A percentile compares a stretch with the other conserved stretches of the same genome.
These are phyloP conservation scores for Taurulus bubalis DNA, from an alignment of 2,113 vertebrate genomes.

Conservation along the genomic window DNA sequence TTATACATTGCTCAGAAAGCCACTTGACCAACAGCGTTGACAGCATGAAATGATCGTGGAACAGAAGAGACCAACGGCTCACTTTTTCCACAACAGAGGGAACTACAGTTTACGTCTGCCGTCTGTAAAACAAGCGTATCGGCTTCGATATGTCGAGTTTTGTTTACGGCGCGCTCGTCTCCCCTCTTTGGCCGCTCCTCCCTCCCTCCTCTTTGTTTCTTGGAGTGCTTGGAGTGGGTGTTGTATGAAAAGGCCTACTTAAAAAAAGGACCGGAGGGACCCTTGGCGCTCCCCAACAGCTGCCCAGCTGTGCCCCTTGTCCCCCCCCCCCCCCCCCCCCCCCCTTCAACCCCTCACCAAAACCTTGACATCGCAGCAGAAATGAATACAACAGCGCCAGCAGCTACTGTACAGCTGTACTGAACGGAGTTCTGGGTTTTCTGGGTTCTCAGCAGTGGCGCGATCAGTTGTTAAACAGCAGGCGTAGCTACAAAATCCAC, in stretches of 20 bases:
- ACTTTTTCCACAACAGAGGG: slow-evolving; percentile 26
- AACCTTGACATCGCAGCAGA: slow-evolving; percentile 55
- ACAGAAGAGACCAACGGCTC: slow-evolving; percentile 27
- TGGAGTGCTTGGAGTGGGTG: slow-evolving; percentile 70
- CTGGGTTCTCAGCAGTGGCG: slow-evolving; percentile 23
- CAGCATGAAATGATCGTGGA: slow-evolving; percentile 37
- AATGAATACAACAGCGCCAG: slow-evolving; percentile 28
- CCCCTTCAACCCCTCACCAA: slow-evolving; percentile 31
- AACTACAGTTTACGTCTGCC: slow-evolving; percentile 24
- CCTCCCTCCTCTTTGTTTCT: slow-evolving; percentile 49
- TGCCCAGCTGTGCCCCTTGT: slow-evolving; percentile 72
- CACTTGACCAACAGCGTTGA: slow-evolving; percentile 34
- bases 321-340: not conserved
- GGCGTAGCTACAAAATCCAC: no score
- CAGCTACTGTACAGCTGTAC: slow-evolving; percentile 56
- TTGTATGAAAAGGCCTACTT: slow-evolving; percentile 74
- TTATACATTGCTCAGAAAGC: slow-evolving; percentile 9
- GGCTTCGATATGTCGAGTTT: not conserved
- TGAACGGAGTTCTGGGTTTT: slow-evolving; percentile 29
- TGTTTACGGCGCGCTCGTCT: slow-evolving; percentile 37
- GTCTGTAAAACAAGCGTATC: slow-evolving; percentile 23
- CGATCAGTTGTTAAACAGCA: no score
- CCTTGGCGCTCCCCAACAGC: slow-evolving; percentile 58
- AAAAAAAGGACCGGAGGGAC: slow-evolving; percentile 68
- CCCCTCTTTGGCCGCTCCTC: not conserved